Conservation (phyloP, 2,888 invertebrate species). For the Drosophila hamatofila region DNA sequence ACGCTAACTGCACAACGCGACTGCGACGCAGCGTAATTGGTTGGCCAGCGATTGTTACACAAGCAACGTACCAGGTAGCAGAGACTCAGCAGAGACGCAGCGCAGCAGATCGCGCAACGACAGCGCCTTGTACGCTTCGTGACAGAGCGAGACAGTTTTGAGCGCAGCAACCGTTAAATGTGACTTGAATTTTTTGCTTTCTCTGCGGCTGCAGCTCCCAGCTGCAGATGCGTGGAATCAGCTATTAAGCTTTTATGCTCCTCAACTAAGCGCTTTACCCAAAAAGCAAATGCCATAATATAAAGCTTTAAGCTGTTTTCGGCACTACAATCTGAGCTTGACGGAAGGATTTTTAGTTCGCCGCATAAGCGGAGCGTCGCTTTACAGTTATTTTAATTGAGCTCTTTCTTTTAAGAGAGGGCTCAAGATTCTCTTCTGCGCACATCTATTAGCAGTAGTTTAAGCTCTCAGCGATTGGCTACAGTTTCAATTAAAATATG, state of each 20-base stretch:
- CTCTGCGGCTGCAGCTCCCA: constrained; percentile 42
- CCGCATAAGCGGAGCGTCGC: neutral
- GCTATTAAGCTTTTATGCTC: constrained; percentile 40
- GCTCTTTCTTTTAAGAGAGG: constrained; percentile 1
- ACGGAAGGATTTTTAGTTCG: constrained; percentile 11
- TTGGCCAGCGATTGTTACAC: constrained; percentile 67
- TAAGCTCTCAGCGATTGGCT: constrained; percentile 42
- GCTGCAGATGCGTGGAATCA: constrained; percentile 35
- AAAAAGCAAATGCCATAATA: neutral
- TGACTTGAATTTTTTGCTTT: constrained; percentile 44
- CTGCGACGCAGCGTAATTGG: constrained; percentile 72
- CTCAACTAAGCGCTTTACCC: constrained; percentile 13
- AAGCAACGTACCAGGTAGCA: constrained; percentile 50
- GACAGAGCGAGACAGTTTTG: constrained; percentile 52
- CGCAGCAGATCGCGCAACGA: constrained; percentile 40
- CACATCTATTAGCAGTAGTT: constrained; percentile 7
- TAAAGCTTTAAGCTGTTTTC: constrained; percentile 9
- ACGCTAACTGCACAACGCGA: constrained; percentile 46
- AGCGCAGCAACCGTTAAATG: constrained; percentile 48
- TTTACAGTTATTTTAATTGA: constrained; percentile 18
- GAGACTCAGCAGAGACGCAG: constrained; percentile 18
- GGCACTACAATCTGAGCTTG: neutral
- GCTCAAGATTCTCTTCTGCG: constrained; percentile 7
- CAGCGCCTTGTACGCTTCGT: constrained; percentile 20
- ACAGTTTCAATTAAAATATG: constrained; percentile 69